Conservation (phyloP, 2,888 invertebrate species). For the Watsonalla binaria region DNA sequence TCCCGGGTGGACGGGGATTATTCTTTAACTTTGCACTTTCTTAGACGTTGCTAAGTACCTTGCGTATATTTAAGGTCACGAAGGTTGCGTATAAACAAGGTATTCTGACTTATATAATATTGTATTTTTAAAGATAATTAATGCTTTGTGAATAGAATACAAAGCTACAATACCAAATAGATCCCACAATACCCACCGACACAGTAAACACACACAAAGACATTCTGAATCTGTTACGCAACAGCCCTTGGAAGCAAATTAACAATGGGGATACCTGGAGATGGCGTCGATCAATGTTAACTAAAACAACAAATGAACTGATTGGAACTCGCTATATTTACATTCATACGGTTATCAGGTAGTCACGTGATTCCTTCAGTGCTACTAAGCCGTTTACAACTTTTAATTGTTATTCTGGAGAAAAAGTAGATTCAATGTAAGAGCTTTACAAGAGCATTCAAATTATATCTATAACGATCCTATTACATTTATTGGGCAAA, state of each 20-base stretch:
- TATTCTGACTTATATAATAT: too few relatives aligned
- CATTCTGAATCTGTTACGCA: neutral
- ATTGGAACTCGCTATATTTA: neutral
- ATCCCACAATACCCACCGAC: neutral
- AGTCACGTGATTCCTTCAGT: neutral
- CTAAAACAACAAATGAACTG: neutral
- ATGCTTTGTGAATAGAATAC: too few relatives aligned
- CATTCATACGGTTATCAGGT: too few relatives aligned
- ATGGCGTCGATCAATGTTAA: neutral
- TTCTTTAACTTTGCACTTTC: constrained; percentile 17
- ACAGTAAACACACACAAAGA: neutral
- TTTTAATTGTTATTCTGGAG: neutral
- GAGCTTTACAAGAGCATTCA: constrained; percentile 3
- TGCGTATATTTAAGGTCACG: too few relatives aligned
- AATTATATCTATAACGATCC: constrained; percentile 14
- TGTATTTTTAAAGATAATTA: too few relatives aligned
- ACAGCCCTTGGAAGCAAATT: neutral
- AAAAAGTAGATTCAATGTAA: neutral
- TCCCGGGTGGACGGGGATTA: constrained; percentile 4
- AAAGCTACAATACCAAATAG: neutral
- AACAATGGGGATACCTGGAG: neutral
- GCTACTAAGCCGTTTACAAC: neutral
- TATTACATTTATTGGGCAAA: constrained; percentile 20
- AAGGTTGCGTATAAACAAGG: too few relatives aligned
- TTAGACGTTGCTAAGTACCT: constrained; percentile 7